phyloP scores from a whole-genome alignment of 1,140 invertebrate species.

The Drosophila ananassae region DNA sequence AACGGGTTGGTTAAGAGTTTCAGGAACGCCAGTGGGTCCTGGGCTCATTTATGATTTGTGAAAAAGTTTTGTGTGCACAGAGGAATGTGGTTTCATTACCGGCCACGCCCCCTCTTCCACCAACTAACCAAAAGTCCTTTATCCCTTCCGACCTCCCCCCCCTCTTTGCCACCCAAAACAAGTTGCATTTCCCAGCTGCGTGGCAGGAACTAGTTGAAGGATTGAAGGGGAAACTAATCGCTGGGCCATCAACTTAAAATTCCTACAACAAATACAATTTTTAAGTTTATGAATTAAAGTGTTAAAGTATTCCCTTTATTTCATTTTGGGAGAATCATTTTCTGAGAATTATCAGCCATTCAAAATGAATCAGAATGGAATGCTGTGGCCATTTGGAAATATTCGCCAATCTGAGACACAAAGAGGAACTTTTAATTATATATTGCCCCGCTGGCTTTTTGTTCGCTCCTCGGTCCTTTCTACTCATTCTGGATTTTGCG shows the following conservation, averaged over 20 bases:
- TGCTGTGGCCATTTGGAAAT: neutral
- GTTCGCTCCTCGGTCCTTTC: neutral
- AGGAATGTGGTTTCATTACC: conserved; percentile 32
- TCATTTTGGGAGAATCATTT: neutral
- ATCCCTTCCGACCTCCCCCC: neutral
- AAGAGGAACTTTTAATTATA: conserved; percentile 53
- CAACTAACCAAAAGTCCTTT: neutral
- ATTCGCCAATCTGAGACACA: conserved; percentile 21
- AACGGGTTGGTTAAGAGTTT: neutral
- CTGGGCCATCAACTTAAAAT: neutral
- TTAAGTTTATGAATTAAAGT: neutral
- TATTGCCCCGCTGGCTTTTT: conserved; percentile 24
- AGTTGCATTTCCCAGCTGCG: conserved; percentile 17
- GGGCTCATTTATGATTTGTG: conserved; percentile 43
- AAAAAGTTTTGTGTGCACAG: conserved; percentile 34
- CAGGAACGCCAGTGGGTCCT: neutral
- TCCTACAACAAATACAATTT: neutral
- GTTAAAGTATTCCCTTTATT: too few relatives aligned
- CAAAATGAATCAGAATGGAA: conserved; percentile 2
- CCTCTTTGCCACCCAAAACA: neutral
- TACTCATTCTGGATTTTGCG: conserved; percentile 16
- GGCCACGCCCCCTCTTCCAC: neutral
- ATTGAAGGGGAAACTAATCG: conserved; percentile 1
- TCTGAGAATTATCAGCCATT: neutral
- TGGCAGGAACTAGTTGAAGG: conserved; percentile 12